phyloP scores from a whole-genome alignment of 2,797 vertebrate species.

The Natrix natrix region DNA sequence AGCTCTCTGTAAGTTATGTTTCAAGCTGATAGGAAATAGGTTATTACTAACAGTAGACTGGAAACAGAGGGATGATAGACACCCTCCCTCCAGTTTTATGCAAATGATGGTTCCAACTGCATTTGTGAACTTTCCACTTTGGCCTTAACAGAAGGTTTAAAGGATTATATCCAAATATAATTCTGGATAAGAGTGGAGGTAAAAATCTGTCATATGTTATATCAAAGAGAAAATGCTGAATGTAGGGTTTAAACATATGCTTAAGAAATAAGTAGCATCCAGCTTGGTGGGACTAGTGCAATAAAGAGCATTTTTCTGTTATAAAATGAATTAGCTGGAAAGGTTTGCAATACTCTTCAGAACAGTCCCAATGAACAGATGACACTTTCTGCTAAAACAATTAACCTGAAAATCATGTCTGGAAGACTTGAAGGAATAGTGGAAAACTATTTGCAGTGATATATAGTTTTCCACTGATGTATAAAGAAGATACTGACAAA shows the following conservation, averaged over 20 bases:
- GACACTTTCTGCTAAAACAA: slow-evolving; percentile 19
- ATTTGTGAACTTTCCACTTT: slow-evolving; percentile 27
- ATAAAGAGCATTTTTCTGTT: background rate
- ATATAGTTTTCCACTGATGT: background rate
- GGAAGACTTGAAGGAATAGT: slow-evolving; percentile 22
- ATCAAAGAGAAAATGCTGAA: background rate
- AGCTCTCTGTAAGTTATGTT: slow-evolving; percentile 28
- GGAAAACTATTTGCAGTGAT: background rate
- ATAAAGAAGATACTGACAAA: background rate
- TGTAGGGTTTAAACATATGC: slow-evolving; percentile 37
- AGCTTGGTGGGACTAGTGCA: background rate
- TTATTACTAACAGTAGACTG: slow-evolving; percentile 24
- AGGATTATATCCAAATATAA: slow-evolving; percentile 11
- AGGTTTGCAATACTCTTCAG: background rate
- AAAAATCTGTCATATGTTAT: background rate
- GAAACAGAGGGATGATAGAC: background rate
- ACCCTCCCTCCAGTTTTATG: slow-evolving; percentile 14
- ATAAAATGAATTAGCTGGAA: background rate
- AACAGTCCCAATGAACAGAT: background rate
- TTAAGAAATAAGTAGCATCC: slow-evolving; percentile 27
- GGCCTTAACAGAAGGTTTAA: slow-evolving; percentile 29
- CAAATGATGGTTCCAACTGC: slow-evolving; percentile 31
- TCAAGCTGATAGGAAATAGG: slow-evolving; percentile 28
- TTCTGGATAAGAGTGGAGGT: background rate
- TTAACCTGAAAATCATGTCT: slow-evolving; percentile 36